Percentiles rank a stretch among this genome's conserved stretches.
These are phyloP conservation scores for Melanotaenia trifasciata DNA, from an alignment of 2,797 vertebrate species.

Conservation along the genomic window DNA sequence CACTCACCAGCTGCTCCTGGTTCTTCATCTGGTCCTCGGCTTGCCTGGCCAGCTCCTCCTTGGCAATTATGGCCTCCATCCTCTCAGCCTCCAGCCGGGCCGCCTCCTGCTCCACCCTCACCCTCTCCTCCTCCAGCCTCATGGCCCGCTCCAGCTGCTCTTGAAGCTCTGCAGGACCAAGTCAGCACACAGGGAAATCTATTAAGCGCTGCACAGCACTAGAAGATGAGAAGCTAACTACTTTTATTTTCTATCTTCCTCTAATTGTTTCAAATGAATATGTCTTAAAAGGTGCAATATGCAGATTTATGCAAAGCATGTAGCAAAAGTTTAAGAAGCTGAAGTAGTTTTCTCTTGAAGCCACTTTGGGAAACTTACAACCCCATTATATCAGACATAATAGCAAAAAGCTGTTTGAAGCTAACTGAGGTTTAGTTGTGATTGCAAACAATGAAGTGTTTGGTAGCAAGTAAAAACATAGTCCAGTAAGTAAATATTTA, in stretches of 20 bases:
- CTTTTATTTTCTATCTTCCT: background rate
- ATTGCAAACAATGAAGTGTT: background rate
- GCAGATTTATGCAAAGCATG: background rate
- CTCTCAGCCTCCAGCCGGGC: conserved; percentile 93
- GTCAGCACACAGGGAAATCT: conserved; percentile 15
- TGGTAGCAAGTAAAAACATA: background rate
- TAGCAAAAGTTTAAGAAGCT: background rate
- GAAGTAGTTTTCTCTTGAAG: background rate
- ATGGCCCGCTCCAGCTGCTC: conserved; percentile 92
- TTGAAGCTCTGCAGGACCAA: conserved; percentile 85
- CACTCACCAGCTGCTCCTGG: conserved; percentile 95
- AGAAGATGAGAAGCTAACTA: background rate
- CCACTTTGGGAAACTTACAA: background rate
- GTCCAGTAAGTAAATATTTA: background rate
- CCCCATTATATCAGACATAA: background rate
- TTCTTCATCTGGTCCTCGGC: conserved; percentile 92
- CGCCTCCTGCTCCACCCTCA: conserved; percentile 89
- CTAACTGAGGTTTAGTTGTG: background rate
- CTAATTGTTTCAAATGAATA: background rate
- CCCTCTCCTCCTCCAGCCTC: conserved; percentile 92
- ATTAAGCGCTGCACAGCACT: background rate
- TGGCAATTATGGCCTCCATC: conserved; percentile 90
- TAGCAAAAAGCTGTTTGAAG: background rate
- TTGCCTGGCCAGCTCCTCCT: conserved; percentile 94
- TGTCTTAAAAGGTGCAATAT: background rate